A percentile compares a stretch with the other conserved stretches of the same genome.
Conservation (phyloP, 2,113 vertebrate species). For the Paramisgurnus dabryanus region DNA sequence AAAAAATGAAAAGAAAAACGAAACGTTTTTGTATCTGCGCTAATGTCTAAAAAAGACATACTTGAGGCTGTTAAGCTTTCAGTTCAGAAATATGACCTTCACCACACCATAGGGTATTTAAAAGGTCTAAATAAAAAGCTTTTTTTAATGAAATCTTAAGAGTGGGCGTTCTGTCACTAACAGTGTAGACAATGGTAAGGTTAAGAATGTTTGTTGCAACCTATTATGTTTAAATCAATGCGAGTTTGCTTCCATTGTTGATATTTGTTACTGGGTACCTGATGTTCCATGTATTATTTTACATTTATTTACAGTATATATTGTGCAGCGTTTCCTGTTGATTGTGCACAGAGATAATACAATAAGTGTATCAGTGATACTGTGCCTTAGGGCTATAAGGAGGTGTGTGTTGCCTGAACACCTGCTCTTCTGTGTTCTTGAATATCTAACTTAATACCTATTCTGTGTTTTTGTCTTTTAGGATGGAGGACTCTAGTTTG, state of each 20-base stretch:
- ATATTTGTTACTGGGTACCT: conserved; percentile 11
- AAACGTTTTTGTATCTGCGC: conserved; percentile 35
- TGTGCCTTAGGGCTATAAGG: conserved; percentile 21
- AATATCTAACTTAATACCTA: not conserved
- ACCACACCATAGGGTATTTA: conserved; percentile 23
- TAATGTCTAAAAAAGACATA: conserved; percentile 2
- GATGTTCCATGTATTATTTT: conserved; percentile 17
- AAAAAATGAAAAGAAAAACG: not conserved
- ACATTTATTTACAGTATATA: not conserved
- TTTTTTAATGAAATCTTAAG: conserved; percentile 32
- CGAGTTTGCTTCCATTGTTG: conserved; percentile 25
- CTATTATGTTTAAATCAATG: conserved; percentile 17
- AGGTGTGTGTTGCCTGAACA: conserved; percentile 3
- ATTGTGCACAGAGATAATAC: conserved; percentile 7
- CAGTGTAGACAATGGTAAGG: conserved; percentile 22
- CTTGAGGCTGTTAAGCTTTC: conserved; percentile 28
- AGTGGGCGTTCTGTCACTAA: conserved; percentile 29
- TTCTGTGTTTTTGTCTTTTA: conserved; percentile 66
- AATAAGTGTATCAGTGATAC: not conserved
- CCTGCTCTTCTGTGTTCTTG: not conserved
- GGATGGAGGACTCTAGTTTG: conserved; percentile 99
- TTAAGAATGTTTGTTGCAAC: conserved; percentile 19
- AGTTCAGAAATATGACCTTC: conserved; percentile 46
- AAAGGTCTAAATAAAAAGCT: conserved; percentile 19
- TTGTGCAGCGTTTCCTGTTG: conserved; percentile 30